phyloP scores from a whole-genome alignment of 1,140 invertebrate species.

The Proctacanthus coquilletti region DNA sequence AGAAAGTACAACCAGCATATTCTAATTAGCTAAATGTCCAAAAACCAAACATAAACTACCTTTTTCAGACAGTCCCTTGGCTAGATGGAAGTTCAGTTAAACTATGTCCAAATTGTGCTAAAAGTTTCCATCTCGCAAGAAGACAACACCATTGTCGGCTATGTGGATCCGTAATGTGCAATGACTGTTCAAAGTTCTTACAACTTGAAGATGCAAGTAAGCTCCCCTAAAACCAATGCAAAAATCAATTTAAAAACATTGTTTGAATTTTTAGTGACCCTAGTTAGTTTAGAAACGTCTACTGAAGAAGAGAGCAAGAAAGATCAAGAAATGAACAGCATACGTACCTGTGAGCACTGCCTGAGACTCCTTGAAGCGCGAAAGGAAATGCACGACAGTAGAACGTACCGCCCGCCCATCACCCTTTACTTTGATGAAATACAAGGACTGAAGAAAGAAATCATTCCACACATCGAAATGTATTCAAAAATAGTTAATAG shows the following conservation, averaged over 20 bases:
- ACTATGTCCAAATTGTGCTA: slow-evolving; percentile 81
- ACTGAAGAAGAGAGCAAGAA: slow-evolving; percentile 28
- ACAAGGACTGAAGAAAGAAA: slow-evolving; percentile 55
- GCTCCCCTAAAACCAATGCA: no score
- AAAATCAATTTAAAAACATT: neutral
- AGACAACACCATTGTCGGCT: slow-evolving; percentile 92
- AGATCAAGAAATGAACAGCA: slow-evolving; percentile 30
- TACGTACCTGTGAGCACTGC: slow-evolving; percentile 74
- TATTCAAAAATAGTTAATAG: slow-evolving; percentile 68
- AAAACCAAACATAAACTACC: slow-evolving; percentile 1
- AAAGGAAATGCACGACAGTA: slow-evolving; percentile 62
- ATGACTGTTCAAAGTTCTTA: slow-evolving; percentile 83
- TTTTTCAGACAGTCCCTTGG: slow-evolving; percentile 72
- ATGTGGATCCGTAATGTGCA: slow-evolving; percentile 90
- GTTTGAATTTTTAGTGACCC: slow-evolving; percentile 13
- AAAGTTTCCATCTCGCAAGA: slow-evolving; percentile 69
- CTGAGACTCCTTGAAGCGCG: slow-evolving; percentile 61
- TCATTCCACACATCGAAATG: slow-evolving; percentile 56
- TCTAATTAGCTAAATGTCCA: slow-evolving; percentile 3
- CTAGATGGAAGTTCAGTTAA: slow-evolving; percentile 78
- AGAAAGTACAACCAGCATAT: slow-evolving; percentile 31
- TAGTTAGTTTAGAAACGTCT: slow-evolving; percentile 17
- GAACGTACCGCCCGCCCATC: slow-evolving; percentile 61
- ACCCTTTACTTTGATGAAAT: slow-evolving; percentile 73
- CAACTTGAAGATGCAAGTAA: slow-evolving; percentile 69